A percentile compares a stretch with the other conserved stretches of the same genome.
Evolutionary conservation across 2,888 invertebrate species (phyloP).

Genomic region (Caenorhabditis imperialis): DNA sequence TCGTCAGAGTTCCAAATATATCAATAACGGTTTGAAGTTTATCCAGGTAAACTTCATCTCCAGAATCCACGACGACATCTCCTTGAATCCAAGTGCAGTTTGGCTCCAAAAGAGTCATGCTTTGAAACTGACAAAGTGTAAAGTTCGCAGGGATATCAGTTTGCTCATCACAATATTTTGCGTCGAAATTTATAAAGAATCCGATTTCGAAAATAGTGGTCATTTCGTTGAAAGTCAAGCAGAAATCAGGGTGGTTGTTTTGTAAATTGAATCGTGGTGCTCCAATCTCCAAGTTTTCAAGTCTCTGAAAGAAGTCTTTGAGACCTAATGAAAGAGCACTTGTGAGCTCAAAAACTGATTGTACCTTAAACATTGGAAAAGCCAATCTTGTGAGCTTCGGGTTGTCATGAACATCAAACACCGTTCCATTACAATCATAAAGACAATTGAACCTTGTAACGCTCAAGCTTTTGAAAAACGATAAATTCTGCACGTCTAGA

Average conservation of each 20-base stretch:
- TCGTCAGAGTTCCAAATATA: conserved; percentile 11
- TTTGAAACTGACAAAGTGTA: conserved; percentile 13
- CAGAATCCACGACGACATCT: not conserved
- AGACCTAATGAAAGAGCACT: not conserved
- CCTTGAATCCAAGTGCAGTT: conserved; percentile 12
- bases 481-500: not conserved
- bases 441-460: conserved; percentile 1
- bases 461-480: conserved; percentile 19
- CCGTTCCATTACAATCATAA: not conserved
- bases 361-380: not conserved
- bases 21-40: conserved; percentile 9
- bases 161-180: conserved; percentile 5
- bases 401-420: not conserved
- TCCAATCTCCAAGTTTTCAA: not conserved
- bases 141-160: not conserved
- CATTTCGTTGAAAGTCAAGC: conserved; percentile 13
- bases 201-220: conserved; percentile 6
- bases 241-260: conserved; percentile 9
- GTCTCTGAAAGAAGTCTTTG: conserved; percentile 1
- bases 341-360: not conserved
- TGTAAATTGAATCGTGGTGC: not conserved
- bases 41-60: conserved; percentile 9
- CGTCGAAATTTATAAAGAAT: conserved; percentile 6
- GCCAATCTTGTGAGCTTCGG: conserved; percentile 3
- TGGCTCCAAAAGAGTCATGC: not conserved